These are phyloP conservation scores for human DNA, from an alignment of 2,113 vertebrate genomes.

Conservation along the genomic window GRCh38 chr4:27292001-27292500, in stretches of 20 bases:
- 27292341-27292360: neutral
- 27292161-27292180: constrained; percentile 62
- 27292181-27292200: neutral
- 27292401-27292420: neutral
- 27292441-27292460: neutral
- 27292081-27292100: constrained; percentile 44
- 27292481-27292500: neutral
- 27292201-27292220: neutral
- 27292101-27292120: constrained; percentile 53
- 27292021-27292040: constrained; percentile 50
- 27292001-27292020: constrained; percentile 7
- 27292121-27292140: constrained; percentile 65
- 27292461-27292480: neutral
- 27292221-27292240: constrained; percentile 42
- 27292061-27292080: constrained; percentile 53
- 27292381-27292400: neutral
- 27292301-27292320: neutral
- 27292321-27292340: neutral
- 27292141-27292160: neutral
- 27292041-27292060: constrained; percentile 57
- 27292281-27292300: neutral
- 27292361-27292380: neutral
- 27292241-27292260: constrained; percentile 62
- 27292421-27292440: neutral
- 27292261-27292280: constrained; percentile 72